phyloP scores from a whole-genome alignment of 2,797 vertebrate genomes.

The Calcarius lapponicus region DNA sequence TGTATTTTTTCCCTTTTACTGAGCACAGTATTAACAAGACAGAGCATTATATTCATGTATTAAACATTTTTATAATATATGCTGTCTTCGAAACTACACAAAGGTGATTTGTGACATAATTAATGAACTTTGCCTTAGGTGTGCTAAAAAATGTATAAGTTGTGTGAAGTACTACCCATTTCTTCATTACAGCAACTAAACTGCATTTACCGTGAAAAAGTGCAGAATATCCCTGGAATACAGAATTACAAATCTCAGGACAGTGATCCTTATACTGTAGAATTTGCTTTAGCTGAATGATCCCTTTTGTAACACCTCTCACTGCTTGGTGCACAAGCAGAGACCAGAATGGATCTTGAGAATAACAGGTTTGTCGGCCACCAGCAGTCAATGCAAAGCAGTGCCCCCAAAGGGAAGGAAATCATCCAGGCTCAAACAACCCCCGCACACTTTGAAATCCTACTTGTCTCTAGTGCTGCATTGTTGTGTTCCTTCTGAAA shows the following conservation, averaged over 20 bases:
- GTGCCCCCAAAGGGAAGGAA: not conserved
- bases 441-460: not conserved
- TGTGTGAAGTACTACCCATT: not conserved
- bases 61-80: not conserved
- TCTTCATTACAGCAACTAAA: not conserved
- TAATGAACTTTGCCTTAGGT: not conserved
- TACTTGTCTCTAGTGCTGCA: not conserved
- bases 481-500: not conserved
- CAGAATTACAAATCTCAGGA: not conserved
- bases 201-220: not conserved
- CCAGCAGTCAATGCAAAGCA: not conserved
- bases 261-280: not conserved
- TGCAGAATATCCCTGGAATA: not conserved
- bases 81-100: not conserved
- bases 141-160: slow-evolving; percentile 1
- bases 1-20: not conserved
- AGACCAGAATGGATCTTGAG: not conserved
- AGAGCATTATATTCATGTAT: not conserved
- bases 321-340: not conserved
- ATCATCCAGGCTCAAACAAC: not conserved
- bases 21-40: not conserved
- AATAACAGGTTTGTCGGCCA: not conserved
- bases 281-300: not conserved
- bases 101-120: slow-evolving; percentile 6
- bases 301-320: not conserved